Evolutionary conservation across 2,113 vertebrate species (phyloP), one percentile per base, ranked within the genome.

Genomic region (Calidris pugnax): DNA sequence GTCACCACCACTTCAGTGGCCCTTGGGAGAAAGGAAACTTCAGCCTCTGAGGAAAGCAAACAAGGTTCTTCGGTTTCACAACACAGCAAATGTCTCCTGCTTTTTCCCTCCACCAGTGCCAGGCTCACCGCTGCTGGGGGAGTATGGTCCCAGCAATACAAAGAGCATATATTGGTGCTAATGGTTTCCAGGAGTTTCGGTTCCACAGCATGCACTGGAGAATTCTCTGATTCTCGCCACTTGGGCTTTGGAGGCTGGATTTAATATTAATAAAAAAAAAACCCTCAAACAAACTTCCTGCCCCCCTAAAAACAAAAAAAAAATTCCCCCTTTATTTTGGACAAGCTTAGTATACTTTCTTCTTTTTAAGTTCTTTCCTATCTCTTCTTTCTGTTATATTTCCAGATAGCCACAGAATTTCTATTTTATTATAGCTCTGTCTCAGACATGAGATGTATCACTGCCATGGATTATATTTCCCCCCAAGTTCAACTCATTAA

Each of bases 401-500:
- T 79, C 50, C 10, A 88, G 2, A 35, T 0, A 57, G 62, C 22
- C 43, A 72, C 5, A 73, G 28, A 55, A 47, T n/a, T 86, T 80
- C 45, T 41, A 3, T 15, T 86, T 55, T 56, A 35, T 69, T 84
- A 18, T 2, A 55, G 14, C 20, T 77, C 75, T 30, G 53, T 24
- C 50, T 50, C 11, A 28, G 33, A 72, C 15, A 53, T 27, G 18
- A 79, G 62, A 60, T 16, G 11, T 16, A 88, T 21, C n/a, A 57
- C 19, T 39, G 12, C 24, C 28, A 76, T 0, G 1, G 39, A 78
- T 10, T 4, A 5, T 17, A 23, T 37, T 48, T 50, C 8, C 19
- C 8, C 35, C 28, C 8, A 26, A 67, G 47, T 56, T 79, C 66
- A 87, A 59, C 4, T 9, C 21, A 32, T 30, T 79, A 68, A 35